Evolutionary conservation across 2,888 invertebrate genomes (phyloP), one percentile per base, ranked within the genome.

Genomic region (Tipula unca): DNA sequence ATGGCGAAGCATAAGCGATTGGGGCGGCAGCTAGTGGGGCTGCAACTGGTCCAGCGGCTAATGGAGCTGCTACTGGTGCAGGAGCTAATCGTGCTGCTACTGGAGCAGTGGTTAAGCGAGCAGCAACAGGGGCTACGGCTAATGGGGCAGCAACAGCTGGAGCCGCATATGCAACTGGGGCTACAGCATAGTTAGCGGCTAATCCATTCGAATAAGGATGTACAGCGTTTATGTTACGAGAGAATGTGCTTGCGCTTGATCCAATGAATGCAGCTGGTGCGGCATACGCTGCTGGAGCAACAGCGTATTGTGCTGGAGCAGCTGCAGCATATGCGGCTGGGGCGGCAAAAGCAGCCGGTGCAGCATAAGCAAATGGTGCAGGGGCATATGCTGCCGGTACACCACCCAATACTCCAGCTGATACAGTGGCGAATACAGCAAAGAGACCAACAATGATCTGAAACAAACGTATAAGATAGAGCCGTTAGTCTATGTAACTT

Each of bases 391-490:
- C 87, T 5, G 87, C 88, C 20, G 87, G 87, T 6, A 92, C 92
- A 0, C 91, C 92, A 0, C 91, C 91, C 87, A 93, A 92, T 88
- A 92, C 92, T 69, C 93, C 93, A 69, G 69, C 69, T 69, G 69
- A 69, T 10, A 69, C 69, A 3, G 69, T 69, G 69, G 25, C 69
- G 25, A 69, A 69, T 20, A 69, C 69, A 13, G 69, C 25, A 25
- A 69, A 69, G 3, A 69, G 69, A 69, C 69, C 69, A 69, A 69
- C 69, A 69, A 69, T 69, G 69, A 69, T 25, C 69, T 69, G 4
- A 20, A 69, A 69, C 10, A 1, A 25, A 10, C 0, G 10, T 25
- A 2, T 17, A 48, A 42, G 13, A 8, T 1, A 6, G 35, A 35
- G 35, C 6, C 13, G 0, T 54, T 54, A 17, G n/a, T 6, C n/a